Base-by-base conservation (phyloP, 1,140 invertebrate species). In the Colletes latitarsis region DNA sequence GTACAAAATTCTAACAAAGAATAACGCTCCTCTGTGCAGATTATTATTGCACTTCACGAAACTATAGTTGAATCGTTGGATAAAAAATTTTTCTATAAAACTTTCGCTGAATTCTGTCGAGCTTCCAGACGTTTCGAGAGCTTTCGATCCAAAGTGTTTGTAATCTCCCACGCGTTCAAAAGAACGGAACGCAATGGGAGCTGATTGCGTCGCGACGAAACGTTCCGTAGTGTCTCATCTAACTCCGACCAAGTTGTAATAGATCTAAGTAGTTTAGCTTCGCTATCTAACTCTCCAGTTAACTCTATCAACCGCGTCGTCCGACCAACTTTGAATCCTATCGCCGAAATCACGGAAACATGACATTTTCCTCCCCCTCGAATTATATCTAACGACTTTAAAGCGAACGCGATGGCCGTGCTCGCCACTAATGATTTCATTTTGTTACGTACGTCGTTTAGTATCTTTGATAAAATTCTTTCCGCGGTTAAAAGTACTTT, bases 211-310 rank as follows among this genome's bases (percentile, higher is more conserved):
- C n/a, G 17, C 19, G 69, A 64, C 53, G 39, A 46, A 64, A 57
- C 60, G 15, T 79, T 19, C 21, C 77, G 17, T 17, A n/a, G 39
- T 62, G 77, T 79, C 77, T 70, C 58, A 79, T 79, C 60, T 30
- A 73, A 79, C 60, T 73, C 62, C 4, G 60, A 8, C 60, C 52
- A 79, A 79, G 69, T 79, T 73, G 39, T 72, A 79, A 73, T 66
- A 49, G 58, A 57, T 30, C 69, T 64, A 79, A 79, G 77, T 64
- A 79, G 77, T 79, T 79, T 64, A 64, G n/a, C 60, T 14, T 21
- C 9, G 55, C 60, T 39, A 72, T 79, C 70, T 64, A 79, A 79
- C 60, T 73, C 30, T 6, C 14, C 41, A 41, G 21, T 6, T 79
- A 79, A 79, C 70, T 57, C 49, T 21, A 15, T 73, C 64, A 79